Conservation (phyloP, 1,140 invertebrate genomes). For the Drosophila erecta region DNA sequence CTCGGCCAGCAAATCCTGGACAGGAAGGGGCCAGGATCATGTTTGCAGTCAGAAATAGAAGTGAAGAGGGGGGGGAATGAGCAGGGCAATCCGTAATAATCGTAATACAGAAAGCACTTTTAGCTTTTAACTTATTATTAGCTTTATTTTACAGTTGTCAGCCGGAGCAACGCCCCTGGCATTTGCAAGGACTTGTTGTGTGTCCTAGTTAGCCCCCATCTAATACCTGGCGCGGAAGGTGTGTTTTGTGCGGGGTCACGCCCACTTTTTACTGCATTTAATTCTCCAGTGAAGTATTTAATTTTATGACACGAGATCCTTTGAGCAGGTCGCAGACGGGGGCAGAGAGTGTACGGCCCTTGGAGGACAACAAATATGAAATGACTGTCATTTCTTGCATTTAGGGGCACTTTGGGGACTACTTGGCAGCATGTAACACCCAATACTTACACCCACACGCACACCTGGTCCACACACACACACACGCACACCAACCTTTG, state of each 20-base stretch:
- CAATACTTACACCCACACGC: constrained; percentile 66
- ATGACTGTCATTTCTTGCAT: constrained; percentile 83
- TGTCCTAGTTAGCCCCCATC: constrained; percentile 38
- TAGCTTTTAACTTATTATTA: constrained; percentile 83
- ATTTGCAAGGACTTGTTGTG: constrained; percentile 49
- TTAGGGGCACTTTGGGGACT: constrained; percentile 82
- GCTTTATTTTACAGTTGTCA: constrained; percentile 69
- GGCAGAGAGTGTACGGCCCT: constrained; percentile 48
- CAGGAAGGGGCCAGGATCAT: constrained; percentile 17
- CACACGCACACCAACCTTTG: constrained; percentile 48
- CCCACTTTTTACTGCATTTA: constrained; percentile 83
- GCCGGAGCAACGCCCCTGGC: constrained; percentile 62
- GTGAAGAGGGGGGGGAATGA: background rate
- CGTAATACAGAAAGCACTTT: constrained; percentile 80
- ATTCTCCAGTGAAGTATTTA: constrained; percentile 83
- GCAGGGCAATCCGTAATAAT: constrained; percentile 67
- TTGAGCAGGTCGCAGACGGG: constrained; percentile 15
- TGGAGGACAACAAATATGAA: constrained; percentile 82
- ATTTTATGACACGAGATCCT: constrained; percentile 77
- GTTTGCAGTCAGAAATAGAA: constrained; percentile 14
- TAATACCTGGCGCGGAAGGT: constrained; percentile 44
- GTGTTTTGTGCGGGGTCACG: constrained; percentile 61
- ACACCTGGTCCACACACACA: constrained; percentile 61
- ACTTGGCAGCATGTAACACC: constrained; percentile 81
- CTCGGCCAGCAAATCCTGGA: constrained; percentile 36